Evolutionary conservation across 1,140 invertebrate species (phyloP), one percentile per base, ranked within the genome.

Genomic region (Eumeta japonica): DNA sequence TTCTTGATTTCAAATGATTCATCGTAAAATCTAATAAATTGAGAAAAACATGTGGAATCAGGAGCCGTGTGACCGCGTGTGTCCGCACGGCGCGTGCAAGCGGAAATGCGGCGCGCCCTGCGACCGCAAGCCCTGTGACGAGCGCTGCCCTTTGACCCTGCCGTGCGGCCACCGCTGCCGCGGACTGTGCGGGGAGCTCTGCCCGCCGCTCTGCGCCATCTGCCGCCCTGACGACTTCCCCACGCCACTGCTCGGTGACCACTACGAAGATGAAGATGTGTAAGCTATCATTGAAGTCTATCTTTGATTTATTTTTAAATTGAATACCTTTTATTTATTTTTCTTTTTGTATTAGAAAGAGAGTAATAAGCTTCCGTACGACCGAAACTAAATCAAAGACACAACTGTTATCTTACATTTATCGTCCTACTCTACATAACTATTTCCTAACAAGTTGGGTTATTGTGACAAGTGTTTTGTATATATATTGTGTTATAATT

Each of bases 121-220:
- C 61, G 52, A 60, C 37, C 54, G 73, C 3, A 38, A 58, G 10
- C 73, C 78, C 7, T 86, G 84, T 59, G 47, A 64, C 18, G 48
- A 76, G 46, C 73, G 76, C 1, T 86, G 83, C 39, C 3, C 33
- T 1, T 58, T 57, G 37, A 41, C 18, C 17, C 60, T 82, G 16
- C 39, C 48, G 10, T 87, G 84, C 67, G 66, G 71, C 0, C 84
- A 87, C 62, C 38, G 45, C 2, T 87, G 85, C 58, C 72, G 80
- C 51, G 85, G 85, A 15, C 77, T 84, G 34, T 88, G 87, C 65
- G 83, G 84, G 10, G 86, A 89, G 56, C 62, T 73, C 47, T 80
- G 79, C 58, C 79, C 72, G 62, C 76, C 58, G 31, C 41, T 78
- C 12, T 82, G 81, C 56, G 52, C 62, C 3, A 34, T 62, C 31